Conservation (phyloP, 2,888 invertebrate genomes). For the Thymelicus lineola region DNA sequence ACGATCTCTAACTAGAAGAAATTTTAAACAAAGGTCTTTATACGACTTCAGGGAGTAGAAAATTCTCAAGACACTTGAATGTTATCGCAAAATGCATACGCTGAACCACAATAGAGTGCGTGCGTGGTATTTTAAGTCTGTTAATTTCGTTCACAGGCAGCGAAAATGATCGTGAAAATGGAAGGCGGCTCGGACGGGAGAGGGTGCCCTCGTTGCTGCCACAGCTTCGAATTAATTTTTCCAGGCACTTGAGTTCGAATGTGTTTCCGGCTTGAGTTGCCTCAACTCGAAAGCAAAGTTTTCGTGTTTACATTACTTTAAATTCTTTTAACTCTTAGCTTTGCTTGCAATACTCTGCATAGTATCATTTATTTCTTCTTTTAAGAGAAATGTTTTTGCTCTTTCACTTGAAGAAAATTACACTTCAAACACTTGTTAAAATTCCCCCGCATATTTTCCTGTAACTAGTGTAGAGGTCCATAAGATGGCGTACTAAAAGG, state of each 20-base stretch:
- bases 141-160: conserved; percentile 36
- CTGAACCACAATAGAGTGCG: conserved; percentile 29
- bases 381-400: conserved; percentile 52
- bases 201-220: conserved; percentile 55
- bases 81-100: conserved; percentile 30
- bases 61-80: conserved; percentile 32
- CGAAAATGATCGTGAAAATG: conserved; percentile 44
- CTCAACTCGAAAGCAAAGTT: conserved; percentile 80
- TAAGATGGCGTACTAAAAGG: conserved; percentile 42
- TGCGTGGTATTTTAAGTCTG: conserved; percentile 34
- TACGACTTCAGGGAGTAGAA: conserved; percentile 21
- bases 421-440: conserved; percentile 52
- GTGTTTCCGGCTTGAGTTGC: conserved; percentile 78
- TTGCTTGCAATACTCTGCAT: conserved; percentile 69
- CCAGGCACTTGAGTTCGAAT: conserved; percentile 83
- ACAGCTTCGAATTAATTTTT: conserved; percentile 80
- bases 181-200: conserved; percentile 42
- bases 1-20: conserved; percentile 13
- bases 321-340: conserved; percentile 77
- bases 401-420: conserved; percentile 52
- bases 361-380: conserved; percentile 69
- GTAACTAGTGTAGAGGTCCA: conserved; percentile 35
- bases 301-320: conserved; percentile 81
- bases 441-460: conserved; percentile 41
- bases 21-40: conserved; percentile 25